Evolutionary conservation across 2,113 vertebrate species (phyloP), one percentile per base, ranked within the genome.

Genomic region (Podilymbus podiceps): DNA sequence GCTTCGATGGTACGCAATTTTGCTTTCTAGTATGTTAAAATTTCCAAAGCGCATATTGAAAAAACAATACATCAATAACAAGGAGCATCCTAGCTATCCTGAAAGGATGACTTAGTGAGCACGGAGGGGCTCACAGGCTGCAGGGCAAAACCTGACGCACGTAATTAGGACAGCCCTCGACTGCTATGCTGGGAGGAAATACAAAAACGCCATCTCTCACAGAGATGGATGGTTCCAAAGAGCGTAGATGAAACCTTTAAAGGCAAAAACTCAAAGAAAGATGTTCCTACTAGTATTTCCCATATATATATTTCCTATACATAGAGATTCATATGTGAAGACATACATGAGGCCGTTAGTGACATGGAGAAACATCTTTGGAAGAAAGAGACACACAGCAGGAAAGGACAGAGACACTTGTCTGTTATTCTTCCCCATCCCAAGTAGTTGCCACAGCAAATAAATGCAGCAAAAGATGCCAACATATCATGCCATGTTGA

Each of bases 311-410:
- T 68, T 40, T 38, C 30, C 40, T 46, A 15, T 18, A n/a, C 16
- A 24, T 38, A 31, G 9, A 68, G 30, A 38, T 72, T 33, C 40
- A 33, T 28, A 69, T n/a, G n/a, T 30, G 25, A 78, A 17, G 25
- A 11, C 0, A 1, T 33, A 88, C 0, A 0, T 1, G 1, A 84
- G 15, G 52, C 40, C n/a, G 52, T 21, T 64, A 78, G 6, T 35
- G 58, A 79, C 19, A 42, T 1, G 19, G 27, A 76, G 89, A 88
- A 67, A 42, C 3, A 6, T 25, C 44, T 80, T 74, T 31, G 56
- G 15, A 83, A 80, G 38, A 76, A 40, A 60, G 44, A 25, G 19
- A 60, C 21, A 46, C 40, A 31, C 31, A 76, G 35, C 14, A 69
- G 35, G 47, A 40, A 88, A 93, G 28, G 22, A 63, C 20, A 38